phyloP scores from a whole-genome alignment of 2,888 invertebrate genomes.

The Zeuzera pyrina region DNA sequence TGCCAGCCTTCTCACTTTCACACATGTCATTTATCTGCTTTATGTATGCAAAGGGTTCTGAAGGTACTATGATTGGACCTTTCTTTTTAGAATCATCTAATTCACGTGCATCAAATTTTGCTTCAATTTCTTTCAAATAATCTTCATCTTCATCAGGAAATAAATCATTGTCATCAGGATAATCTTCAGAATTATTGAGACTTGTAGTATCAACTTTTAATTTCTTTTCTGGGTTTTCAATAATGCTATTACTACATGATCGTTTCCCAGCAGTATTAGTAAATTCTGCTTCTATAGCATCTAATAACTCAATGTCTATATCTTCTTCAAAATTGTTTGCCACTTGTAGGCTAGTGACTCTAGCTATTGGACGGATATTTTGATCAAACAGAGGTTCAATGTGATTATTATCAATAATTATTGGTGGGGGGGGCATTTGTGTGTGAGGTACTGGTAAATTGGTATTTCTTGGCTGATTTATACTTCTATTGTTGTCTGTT shows the following conservation, averaged over 20 bases:
- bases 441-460: slow-evolving; percentile 33
- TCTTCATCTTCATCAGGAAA: slow-evolving; percentile 44
- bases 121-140: slow-evolving; percentile 44
- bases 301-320: slow-evolving; percentile 41
- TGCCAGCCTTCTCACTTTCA: slow-evolving; percentile 37
- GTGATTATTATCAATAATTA: slow-evolving; percentile 9
- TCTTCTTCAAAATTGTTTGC: slow-evolving; percentile 37
- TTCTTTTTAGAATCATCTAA: slow-evolving; percentile 14
- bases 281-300: slow-evolving; percentile 44
- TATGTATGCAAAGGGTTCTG: slow-evolving; percentile 57
- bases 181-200: slow-evolving; percentile 30
- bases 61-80: slow-evolving; percentile 23
- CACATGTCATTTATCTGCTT: slow-evolving; percentile 50
- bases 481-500: too few species aligned
- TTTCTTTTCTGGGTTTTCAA: slow-evolving; percentile 39
- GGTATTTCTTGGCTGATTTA: slow-evolving; percentile 27
- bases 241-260: slow-evolving; percentile 17
- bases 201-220: slow-evolving; percentile 27
- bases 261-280: slow-evolving; percentile 32
- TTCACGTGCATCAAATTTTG: slow-evolving; percentile 16
- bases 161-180: slow-evolving; percentile 32
- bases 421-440: slow-evolving; percentile 26
- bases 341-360: slow-evolving; percentile 32
- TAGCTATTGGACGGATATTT: slow-evolving; percentile 24
- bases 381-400: slow-evolving; percentile 21